Base-by-base conservation (phyloP, 2,797 vertebrate species). In the Anolis apletophallus region DNA sequence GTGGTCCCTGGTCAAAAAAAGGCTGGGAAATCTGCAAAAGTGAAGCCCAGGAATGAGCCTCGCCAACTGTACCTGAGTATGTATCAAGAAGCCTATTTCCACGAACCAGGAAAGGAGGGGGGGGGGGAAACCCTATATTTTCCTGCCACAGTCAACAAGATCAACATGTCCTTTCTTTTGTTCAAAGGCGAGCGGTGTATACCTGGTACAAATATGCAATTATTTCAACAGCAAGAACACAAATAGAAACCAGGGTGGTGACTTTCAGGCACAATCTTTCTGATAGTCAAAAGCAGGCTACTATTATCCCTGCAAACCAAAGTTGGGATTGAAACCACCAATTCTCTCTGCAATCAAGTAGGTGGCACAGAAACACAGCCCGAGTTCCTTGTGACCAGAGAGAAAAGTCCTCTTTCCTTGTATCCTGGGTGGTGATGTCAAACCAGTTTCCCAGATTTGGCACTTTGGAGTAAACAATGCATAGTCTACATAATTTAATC, bases 331-430 rank as follows among this genome's bases (percentile, higher is more conserved):
- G 74, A 78, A 55, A 55, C 34, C 36, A 36, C 5, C 32, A 74
- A 26, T 80, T 80, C 77, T 71, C 54, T 71, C 68, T 67, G 52
- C 32, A 81, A 21, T 9, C 52, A 86, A 73, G 68, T 52, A 50
- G 76, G 4, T n/a, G 61, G 67, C 46, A 50, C 67, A 64, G 4
- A 68, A 84, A 84, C 46, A 84, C 81, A 59, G 85, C 61, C 61
- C 64, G 34, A 36, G 34, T 84, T 29, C 61, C 59, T 69, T 52
- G 74, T 0, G 73, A 21, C 32, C 40, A 54, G 32, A 17, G n/a
- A 73, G 54, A 82, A 71, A 71, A 52, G 0, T 3, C 23, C 26
- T 46, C 36, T 69, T 23, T 74, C 54, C 50, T 69, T 57, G 26
- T 32, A 32, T 69, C 34, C 21, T 34, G 29, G 5, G n/a, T 71